Evolutionary conservation across 2,113 vertebrate genomes (phyloP).

Genomic region (Peromyscus maniculatus): DNA sequence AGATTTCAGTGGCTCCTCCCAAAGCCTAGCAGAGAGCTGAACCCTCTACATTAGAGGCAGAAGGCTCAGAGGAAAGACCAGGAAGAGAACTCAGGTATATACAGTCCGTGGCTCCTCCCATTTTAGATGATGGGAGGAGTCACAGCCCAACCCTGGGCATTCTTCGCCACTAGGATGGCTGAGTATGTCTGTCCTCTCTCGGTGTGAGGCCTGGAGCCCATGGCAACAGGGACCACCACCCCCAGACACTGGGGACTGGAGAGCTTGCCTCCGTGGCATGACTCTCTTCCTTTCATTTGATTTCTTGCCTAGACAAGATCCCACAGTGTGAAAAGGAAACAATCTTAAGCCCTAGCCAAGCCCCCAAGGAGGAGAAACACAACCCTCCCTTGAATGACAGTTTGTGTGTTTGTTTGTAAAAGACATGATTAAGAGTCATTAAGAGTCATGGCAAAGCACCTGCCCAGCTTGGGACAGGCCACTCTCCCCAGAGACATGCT

Average conservation of each 20-base stretch:
- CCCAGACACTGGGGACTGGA: background rate
- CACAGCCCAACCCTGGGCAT: rapidly evolving
- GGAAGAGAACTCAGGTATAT: background rate
- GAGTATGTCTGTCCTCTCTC: background rate
- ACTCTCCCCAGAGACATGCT: background rate
- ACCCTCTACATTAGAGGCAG: background rate
- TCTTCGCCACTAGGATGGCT: background rate
- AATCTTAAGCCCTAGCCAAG: background rate
- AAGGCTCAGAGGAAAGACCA: background rate
- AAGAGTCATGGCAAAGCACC: constrained; percentile 16
- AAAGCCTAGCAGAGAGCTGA: background rate
- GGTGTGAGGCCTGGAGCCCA: background rate
- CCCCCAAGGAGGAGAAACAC: background rate
- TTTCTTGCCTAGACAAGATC: background rate
- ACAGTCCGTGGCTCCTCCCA: background rate
- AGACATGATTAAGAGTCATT: constrained; percentile 42
- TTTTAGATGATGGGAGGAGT: no score
- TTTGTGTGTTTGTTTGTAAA: background rate
- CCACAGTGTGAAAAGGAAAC: background rate
- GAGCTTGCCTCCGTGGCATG: background rate
- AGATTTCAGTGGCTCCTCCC: background rate
- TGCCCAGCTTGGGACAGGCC: background rate
- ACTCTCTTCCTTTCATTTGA: background rate
- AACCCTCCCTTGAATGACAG: background rate
- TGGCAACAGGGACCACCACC: rapidly evolving